These are phyloP conservation scores for Balanococcus diminutus DNA, from an alignment of 2,888 invertebrate genomes.

Conservation along the genomic window DNA sequence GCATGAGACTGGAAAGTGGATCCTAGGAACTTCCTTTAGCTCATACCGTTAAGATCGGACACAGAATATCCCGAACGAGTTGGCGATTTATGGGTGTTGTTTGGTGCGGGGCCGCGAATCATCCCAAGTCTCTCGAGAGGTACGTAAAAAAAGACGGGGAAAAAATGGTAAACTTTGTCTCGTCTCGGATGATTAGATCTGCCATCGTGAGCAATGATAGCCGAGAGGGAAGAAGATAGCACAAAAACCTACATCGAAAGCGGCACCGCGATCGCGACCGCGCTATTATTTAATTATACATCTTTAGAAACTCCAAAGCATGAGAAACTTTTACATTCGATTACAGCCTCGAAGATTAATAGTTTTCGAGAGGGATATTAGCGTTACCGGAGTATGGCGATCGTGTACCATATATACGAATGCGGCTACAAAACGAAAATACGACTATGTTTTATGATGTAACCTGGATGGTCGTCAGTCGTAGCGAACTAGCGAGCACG, in stretches of 20 bases:
- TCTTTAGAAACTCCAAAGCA: conserved; percentile 32
- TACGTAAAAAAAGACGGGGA: neutral
- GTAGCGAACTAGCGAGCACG: neutral
- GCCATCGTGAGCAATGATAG: conserved; percentile 53
- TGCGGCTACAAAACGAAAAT: neutral
- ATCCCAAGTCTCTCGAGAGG: no score
- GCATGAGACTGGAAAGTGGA: neutral
- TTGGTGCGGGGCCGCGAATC: neutral
- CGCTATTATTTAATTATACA: conserved; percentile 48
- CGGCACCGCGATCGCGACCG: neutral
- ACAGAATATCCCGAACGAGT: neutral
- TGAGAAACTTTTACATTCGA: conserved; percentile 43
- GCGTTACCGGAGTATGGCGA: conserved; percentile 10
- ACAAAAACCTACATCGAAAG: conserved; percentile 39
- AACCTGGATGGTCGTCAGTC: neutral
- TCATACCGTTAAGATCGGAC: neutral
- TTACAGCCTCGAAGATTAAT: conserved; percentile 36
- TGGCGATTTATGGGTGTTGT: conserved; percentile 47
- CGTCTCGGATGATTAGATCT: conserved; percentile 50
- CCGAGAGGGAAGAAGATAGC: conserved; percentile 52
- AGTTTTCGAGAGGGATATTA: conserved; percentile 44
- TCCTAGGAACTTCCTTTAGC: no score
- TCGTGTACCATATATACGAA: neutral
- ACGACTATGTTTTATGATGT: neutral
- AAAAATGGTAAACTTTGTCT: conserved; percentile 13